A percentile compares a stretch with the other conserved stretches of the same genome.
Evolutionary conservation across 1,140 invertebrate genomes (phyloP).

Genomic region (Bombus vancouverensis): DNA sequence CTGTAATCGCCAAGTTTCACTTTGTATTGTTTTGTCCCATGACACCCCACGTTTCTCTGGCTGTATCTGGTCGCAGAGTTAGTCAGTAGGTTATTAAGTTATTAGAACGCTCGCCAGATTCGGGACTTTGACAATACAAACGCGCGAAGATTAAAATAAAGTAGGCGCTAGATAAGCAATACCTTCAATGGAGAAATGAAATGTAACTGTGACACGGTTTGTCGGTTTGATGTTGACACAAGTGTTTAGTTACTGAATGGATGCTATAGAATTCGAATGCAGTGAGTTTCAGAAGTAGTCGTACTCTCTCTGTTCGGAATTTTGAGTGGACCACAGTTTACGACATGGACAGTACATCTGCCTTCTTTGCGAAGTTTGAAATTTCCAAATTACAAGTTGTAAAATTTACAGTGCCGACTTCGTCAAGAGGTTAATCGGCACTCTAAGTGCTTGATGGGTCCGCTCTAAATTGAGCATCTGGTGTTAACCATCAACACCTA

Average conservation of each 20-base stretch:
- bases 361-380: no score
- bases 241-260: background rate
- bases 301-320: no score
- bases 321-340: no score
- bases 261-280: no score
- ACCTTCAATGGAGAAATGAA: background rate
- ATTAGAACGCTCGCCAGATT: constrained; percentile 12
- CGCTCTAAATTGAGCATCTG: no score
- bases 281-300: no score
- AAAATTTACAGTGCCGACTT: no score
- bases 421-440: no score
- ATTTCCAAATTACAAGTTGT: no score
- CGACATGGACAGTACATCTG: no score
- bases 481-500: no score
- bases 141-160: background rate
- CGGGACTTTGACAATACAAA: background rate
- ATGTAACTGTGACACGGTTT: background rate
- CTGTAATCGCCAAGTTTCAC: constrained; percentile 31
- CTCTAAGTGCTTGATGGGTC: no score
- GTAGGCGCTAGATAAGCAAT: background rate
- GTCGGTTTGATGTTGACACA: background rate
- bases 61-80: background rate
- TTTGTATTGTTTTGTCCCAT: constrained; percentile 9
- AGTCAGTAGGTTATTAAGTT: constrained; percentile 32
- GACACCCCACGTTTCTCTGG: background rate